Base-by-base conservation (phyloP, 2,113 vertebrate genomes). In the Pseudorasbora parva region DNA sequence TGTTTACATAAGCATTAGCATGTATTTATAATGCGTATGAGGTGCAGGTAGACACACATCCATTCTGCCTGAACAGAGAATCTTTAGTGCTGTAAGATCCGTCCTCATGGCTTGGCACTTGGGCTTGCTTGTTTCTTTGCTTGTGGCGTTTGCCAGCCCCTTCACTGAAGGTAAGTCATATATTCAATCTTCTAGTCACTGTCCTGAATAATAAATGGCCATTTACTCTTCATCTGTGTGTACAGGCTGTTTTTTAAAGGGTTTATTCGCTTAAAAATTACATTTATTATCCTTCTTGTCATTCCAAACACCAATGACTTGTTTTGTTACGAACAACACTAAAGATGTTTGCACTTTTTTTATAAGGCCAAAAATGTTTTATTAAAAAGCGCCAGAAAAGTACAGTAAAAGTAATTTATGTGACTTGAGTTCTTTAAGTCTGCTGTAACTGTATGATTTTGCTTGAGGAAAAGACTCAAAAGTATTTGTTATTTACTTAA, bases 161-260 rank as follows among this genome's bases (percentile, higher is more conserved):
- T 64, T 59, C 8, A 80, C 72, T 43, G 86, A 90, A 78, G 92
- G 92, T 93, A 90, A 88, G 30, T 54, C 45, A 3, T 7, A 60
- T 45, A 71, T 76, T 43, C 14, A 10, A 6, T 76, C 10, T 14
- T 25, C 3, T 71, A 21, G 10, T 5, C 33, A 5, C 11, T 15
- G 30, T 72, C 81, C 66, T 12, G 12, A 66, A 64, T 64, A 17
- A 43, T 33, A 10, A 33, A 23, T 56, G 12, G 3, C 51, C 30
- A 25, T 12, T 47, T 43, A 17, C 23, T 49, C 11, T 71, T 71
- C 21, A 43, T 69, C 0, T 68, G 15, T 25, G 64, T 43, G 27
- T 33, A 64, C 14, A 33, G 30, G 6, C 60, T 27, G 23, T 49
- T 21, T 25, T 57, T 54, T 54, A 7, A 56, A 21, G 8, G 10